Percentiles rank a stretch among this genome's conserved stretches.
phyloP scores from a whole-genome alignment of 2,888 invertebrate genomes.

The Tipula helvola region DNA sequence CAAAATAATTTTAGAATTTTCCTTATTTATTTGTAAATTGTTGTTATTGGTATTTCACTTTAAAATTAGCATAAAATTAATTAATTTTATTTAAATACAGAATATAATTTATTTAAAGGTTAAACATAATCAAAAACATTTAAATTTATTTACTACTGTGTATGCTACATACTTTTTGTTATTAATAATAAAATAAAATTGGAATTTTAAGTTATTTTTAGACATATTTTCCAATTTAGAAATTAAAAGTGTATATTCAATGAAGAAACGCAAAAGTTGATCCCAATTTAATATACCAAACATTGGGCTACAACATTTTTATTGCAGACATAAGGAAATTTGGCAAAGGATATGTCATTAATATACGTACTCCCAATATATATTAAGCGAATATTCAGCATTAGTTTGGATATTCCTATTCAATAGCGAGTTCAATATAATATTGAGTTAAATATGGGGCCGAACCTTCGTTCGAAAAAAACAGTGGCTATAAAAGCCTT shows the following conservation, averaged over 20 bases:
- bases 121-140: background rate
- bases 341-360: too few relatives aligned
- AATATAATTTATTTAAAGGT: constrained; percentile 4
- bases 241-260: background rate
- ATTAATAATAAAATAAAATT: background rate
- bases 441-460: too few relatives aligned
- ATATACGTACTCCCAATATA: too few relatives aligned
- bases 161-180: background rate
- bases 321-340: too few relatives aligned
- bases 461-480: too few relatives aligned
- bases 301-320: too few relatives aligned
- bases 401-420: too few relatives aligned
- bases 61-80: background rate
- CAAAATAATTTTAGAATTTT: background rate
- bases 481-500: too few relatives aligned
- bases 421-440: too few relatives aligned
- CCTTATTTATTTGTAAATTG: background rate
- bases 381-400: too few relatives aligned
- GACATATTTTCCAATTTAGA: background rate
- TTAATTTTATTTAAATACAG: background rate
- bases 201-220: background rate
- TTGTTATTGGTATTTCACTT: background rate
- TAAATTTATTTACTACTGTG: background rate
- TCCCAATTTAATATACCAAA: too few relatives aligned
- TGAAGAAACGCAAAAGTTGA: too few relatives aligned